Evolutionary conservation across 1,140 invertebrate genomes (phyloP).

Genomic region (Heliconius hermathena): DNA sequence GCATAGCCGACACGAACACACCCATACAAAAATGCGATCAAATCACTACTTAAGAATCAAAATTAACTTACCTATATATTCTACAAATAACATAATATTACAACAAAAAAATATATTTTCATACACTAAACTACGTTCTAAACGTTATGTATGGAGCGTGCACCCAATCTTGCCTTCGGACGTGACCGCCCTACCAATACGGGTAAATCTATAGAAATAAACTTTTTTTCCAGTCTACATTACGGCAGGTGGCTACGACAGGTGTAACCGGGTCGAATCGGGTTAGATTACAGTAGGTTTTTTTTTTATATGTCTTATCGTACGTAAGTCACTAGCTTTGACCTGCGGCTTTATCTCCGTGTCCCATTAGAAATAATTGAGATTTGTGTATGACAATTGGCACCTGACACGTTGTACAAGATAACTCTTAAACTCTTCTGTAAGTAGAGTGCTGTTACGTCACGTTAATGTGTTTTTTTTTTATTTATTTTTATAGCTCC

Average conservation of each 20-base stretch:
- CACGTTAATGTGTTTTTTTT: too few species aligned
- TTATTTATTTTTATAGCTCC: too few species aligned
- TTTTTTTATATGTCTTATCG: background rate
- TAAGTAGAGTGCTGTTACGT: too few species aligned
- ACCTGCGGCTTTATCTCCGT: too few species aligned
- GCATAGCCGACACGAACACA: too few species aligned
- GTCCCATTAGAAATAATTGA: too few species aligned
- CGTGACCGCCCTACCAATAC: constrained; percentile 6
- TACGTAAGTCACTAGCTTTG: too few species aligned
- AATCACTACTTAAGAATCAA: background rate
- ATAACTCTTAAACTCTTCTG: too few species aligned
- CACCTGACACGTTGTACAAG: too few species aligned
- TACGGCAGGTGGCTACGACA: constrained; percentile 2
- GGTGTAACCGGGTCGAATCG: constrained; percentile 1
- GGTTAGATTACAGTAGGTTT: background rate
- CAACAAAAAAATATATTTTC: background rate
- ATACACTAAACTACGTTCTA: background rate
- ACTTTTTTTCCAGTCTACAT: background rate
- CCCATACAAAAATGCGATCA: background rate
- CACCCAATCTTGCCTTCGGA: background rate
- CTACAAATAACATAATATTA: background rate
- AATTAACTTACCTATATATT: background rate
- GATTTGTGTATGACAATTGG: too few species aligned
- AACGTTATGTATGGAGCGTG: constrained; percentile 5
- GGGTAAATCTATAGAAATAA: constrained; percentile 12